Percentiles rank a stretch among this genome's conserved stretches.
phyloP scores from a whole-genome alignment of 1,140 invertebrate species.

The Zaprionus capensis region DNA sequence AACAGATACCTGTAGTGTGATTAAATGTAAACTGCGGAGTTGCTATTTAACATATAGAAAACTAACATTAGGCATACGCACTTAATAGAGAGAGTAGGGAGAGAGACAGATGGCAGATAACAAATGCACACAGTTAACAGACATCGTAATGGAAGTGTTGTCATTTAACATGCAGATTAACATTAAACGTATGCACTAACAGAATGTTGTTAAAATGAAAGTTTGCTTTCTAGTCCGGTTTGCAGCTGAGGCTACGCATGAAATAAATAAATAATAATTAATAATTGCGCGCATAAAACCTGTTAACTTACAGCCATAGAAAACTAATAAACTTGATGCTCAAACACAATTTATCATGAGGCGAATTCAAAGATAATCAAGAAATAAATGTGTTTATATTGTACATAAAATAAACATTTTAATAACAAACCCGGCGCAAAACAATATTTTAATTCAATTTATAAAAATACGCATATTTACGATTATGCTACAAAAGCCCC shows the following conservation, averaged over 20 bases:
- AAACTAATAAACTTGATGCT: constrained; percentile 28
- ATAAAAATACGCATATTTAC: constrained; percentile 30
- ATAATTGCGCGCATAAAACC: constrained; percentile 22
- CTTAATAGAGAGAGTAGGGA: background rate
- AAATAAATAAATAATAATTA: constrained; percentile 6
- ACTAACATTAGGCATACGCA: background rate
- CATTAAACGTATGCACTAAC: background rate
- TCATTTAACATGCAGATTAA: background rate
- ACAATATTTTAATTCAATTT: constrained; percentile 48
- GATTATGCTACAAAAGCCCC: constrained; percentile 10
- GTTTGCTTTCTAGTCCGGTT: constrained; percentile 19
- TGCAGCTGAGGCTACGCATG: constrained; percentile 1
- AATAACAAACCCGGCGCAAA: constrained; percentile 3
- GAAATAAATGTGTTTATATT: constrained; percentile 10
- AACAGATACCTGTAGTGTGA: constrained; percentile 22
- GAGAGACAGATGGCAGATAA: constrained; percentile 25
- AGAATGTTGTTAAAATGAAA: constrained; percentile 25
- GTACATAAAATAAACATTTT: constrained; percentile 1
- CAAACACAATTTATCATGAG: constrained; percentile 27
- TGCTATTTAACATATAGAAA: background rate
- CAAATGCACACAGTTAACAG: constrained; percentile 58
- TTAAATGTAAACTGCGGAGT: background rate
- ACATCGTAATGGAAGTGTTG: background rate
- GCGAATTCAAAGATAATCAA: background rate
- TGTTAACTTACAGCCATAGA: constrained; percentile 10